Conservation (phyloP, 2,113 vertebrate species). For the Lophochroa leadbeateri region DNA sequence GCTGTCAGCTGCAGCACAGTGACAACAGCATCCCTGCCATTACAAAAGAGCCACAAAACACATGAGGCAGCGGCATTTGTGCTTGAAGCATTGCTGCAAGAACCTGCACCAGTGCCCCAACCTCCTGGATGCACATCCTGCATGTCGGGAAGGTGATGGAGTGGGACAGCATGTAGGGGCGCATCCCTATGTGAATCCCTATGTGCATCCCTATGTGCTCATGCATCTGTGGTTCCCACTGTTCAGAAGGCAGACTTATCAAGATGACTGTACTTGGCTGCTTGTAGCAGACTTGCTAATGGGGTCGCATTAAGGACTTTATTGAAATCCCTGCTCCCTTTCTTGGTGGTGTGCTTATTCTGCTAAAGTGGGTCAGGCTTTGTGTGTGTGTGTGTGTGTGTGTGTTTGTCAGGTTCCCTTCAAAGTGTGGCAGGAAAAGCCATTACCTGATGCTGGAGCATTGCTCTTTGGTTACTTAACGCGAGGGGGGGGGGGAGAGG, state of each 20-base stretch:
- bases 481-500: neutral
- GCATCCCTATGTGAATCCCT: neutral
- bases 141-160: neutral
- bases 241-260: neutral
- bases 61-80: neutral
- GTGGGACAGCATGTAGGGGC: rapidly evolving
- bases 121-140: neutral
- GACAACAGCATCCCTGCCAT: neutral
- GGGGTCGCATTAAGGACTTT: neutral
- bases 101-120: neutral
- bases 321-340: neutral
- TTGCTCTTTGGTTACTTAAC: neutral
- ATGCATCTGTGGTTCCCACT: neutral
- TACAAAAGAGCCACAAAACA: neutral
- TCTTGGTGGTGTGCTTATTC: neutral
- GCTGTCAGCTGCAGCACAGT: neutral
- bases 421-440: neutral
- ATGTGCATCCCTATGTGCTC: neutral
- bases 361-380: slow-evolving; percentile 41
- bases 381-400: slow-evolving; percentile 7
- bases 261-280: neutral
- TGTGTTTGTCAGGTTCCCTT: neutral
- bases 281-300: neutral
- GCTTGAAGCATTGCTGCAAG: neutral
- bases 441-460: neutral